Conservation (phyloP, 2,888 invertebrate species). For the Aethes cnicana region DNA sequence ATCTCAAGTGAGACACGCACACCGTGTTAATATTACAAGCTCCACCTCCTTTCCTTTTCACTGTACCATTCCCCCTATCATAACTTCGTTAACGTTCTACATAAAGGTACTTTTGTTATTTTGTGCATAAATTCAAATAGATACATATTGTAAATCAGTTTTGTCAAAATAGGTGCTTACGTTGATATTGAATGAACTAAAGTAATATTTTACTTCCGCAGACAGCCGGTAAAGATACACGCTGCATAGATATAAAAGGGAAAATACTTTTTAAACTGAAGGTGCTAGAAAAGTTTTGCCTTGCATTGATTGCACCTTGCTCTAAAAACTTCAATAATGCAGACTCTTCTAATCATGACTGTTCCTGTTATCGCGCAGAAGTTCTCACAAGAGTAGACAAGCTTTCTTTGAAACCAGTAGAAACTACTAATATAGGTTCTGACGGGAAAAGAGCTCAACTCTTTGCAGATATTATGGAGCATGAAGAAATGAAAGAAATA, state of each 20-base stretch:
- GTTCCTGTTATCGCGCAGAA: constrained; percentile 62
- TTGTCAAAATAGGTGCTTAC: too few species aligned
- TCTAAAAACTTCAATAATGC: constrained; percentile 46
- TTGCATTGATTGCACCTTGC: constrained; percentile 71
- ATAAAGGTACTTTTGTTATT: constrained; percentile 25
- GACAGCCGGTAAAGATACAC: constrained; percentile 66
- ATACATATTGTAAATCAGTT: too few species aligned
- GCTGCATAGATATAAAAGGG: constrained; percentile 65
- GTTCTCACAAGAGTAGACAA: constrained; percentile 48
- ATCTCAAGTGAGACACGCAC: too few species aligned
- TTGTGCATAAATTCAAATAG: too few species aligned
- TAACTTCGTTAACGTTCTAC: constrained; percentile 44
- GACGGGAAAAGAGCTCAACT: constrained; percentile 68
- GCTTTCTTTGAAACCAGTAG: constrained; percentile 54
- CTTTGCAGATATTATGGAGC: constrained; percentile 72
- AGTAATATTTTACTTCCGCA: too few species aligned
- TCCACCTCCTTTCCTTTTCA: too few species aligned
- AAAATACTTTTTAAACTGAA: constrained; percentile 73
- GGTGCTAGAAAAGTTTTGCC: constrained; percentile 69
- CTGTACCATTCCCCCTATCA: not conserved
- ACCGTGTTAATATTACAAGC: too few species aligned
- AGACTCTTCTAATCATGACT: constrained; percentile 43
- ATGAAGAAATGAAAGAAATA: constrained; percentile 72
- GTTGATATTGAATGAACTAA: too few species aligned
- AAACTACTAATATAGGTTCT: constrained; percentile 42